A percentile compares a stretch with the other conserved stretches of the same genome.
Conservation (phyloP, 2,888 invertebrate genomes). For the Omphaloscelis lunosa region DNA sequence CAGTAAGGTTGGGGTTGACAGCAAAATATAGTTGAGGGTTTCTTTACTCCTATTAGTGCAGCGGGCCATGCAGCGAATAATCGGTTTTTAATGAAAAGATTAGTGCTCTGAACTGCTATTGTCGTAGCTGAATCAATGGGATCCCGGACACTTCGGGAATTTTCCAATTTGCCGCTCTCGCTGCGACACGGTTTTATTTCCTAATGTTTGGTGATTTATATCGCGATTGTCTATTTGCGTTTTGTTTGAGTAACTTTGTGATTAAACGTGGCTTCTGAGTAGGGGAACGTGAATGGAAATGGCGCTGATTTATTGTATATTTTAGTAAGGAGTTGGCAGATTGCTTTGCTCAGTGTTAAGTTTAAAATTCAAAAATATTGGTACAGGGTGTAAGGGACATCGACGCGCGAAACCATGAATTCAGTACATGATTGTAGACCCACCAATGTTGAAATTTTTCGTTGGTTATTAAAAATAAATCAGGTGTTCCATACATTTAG, state of each 20-base stretch:
- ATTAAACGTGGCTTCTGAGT: slow-evolving; percentile 61
- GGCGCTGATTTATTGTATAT: slow-evolving; percentile 56
- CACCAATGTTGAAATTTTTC: too few relatives aligned
- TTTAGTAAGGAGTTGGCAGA: slow-evolving; percentile 39
- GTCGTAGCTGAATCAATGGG: slow-evolving; percentile 83
- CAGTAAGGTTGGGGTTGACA: slow-evolving; percentile 63
- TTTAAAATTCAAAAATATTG: background rate
- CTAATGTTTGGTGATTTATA: slow-evolving; percentile 67
- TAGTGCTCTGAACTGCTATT: slow-evolving; percentile 84
- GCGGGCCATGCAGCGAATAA: slow-evolving; percentile 88
- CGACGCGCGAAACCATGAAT: too few relatives aligned
- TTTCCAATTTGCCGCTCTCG: slow-evolving; percentile 84
- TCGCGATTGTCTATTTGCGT: slow-evolving; percentile 59
- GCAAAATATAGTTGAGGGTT: slow-evolving; percentile 68
- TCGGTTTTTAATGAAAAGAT: slow-evolving; percentile 91
- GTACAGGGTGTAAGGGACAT: background rate
- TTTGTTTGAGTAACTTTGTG: slow-evolving; percentile 63
- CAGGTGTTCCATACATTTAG: too few relatives aligned
- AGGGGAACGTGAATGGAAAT: slow-evolving; percentile 44
- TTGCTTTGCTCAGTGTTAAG: slow-evolving; percentile 11
- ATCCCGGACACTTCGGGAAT: slow-evolving; percentile 85
- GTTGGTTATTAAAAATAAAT: too few relatives aligned
- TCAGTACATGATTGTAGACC: too few relatives aligned
- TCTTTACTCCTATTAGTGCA: slow-evolving; percentile 88
- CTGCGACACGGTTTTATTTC: slow-evolving; percentile 74